Conservation (phyloP, 2,888 invertebrate genomes). For the Hipparchia semele region DNA sequence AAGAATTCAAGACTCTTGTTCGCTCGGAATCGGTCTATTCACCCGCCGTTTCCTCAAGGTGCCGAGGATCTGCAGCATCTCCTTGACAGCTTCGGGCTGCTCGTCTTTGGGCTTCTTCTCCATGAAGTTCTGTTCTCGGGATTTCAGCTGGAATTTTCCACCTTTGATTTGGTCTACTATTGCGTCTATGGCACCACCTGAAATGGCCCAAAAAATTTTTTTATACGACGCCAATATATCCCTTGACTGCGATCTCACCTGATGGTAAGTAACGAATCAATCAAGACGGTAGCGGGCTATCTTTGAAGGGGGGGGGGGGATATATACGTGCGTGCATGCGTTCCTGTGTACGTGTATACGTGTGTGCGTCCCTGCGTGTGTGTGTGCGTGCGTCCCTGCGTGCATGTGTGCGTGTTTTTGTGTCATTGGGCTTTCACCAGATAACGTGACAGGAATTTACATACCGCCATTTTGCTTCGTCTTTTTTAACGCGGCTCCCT, state of each 20-base stretch:
- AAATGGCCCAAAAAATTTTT: not conserved
- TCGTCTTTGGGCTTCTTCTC: conserved; percentile 82
- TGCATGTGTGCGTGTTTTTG: no score
- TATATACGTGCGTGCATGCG: no score
- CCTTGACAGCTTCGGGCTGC: conserved; percentile 73
- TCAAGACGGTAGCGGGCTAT: no score
- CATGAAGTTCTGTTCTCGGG: conserved; percentile 84
- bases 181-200: conserved; percentile 86
- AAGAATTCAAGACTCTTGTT: conserved; percentile 9
- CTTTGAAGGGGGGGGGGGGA: no score
- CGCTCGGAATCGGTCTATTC: conserved; percentile 28
- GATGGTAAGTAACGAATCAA: no score
- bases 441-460: conserved; percentile 3
- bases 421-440: no score
- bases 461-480: conserved; percentile 80
- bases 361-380: no score
- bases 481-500: conserved; percentile 80
- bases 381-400: no score
- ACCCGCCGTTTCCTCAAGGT: conserved; percentile 64
- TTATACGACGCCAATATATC: no score
- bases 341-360: no score
- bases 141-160: conserved; percentile 87
- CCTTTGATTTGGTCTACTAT: conserved; percentile 91
- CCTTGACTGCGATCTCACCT: no score
- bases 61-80: conserved; percentile 87